Evolutionary conservation across 2,113 vertebrate species (phyloP).

Genomic region (Hemichromis elongatus): DNA sequence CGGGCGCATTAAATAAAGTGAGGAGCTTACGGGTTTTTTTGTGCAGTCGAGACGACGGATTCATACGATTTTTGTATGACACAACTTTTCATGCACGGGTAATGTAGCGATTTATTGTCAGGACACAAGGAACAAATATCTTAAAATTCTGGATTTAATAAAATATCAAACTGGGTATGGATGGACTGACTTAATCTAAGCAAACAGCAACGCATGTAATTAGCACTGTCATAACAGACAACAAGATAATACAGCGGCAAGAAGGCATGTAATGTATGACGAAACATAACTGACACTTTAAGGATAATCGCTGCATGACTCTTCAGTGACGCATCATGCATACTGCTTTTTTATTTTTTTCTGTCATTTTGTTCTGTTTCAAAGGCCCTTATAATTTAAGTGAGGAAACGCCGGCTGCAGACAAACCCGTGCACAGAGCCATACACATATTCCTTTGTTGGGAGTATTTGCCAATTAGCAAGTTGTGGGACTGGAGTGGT

Average conservation of each 20-base stretch:
- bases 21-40: not conserved
- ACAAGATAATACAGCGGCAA: not conserved
- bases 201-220: not conserved
- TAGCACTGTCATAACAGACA: not conserved
- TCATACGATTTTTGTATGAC: not conserved
- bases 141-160: not conserved
- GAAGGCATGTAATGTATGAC: not conserved
- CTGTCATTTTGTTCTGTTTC: not conserved
- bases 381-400: not conserved
- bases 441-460: conserved; percentile 52
- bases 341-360: not conserved
- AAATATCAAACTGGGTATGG: not conserved
- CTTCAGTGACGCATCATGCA: not conserved
- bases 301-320: not conserved
- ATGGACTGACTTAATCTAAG: not conserved
- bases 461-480: conserved; percentile 69
- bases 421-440: conserved; percentile 2
- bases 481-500: conserved; percentile 48
- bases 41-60: not conserved
- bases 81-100: not conserved
- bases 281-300: not conserved
- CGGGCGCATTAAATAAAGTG: not conserved
- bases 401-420: not conserved
- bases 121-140: not conserved
- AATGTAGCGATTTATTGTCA: not conserved